Percentiles rank a stretch among this genome's conserved stretches.
Conservation (phyloP, 2,113 vertebrate species). For the Edolisoma coerulescens region DNA sequence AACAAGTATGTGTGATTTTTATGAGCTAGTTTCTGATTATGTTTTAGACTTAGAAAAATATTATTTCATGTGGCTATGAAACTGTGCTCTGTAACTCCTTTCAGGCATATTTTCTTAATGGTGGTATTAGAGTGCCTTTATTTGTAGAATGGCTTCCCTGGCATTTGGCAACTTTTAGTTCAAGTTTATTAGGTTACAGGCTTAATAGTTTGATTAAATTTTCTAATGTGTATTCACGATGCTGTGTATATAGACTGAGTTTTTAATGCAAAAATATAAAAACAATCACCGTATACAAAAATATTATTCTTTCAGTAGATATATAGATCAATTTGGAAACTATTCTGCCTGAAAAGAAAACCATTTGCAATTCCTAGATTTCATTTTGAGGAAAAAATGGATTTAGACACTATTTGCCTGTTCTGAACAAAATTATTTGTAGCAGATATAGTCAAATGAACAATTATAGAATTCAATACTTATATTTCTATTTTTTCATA, state of each 20-base stretch:
- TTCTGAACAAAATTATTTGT: neutral
- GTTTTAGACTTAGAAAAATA: constrained; percentile 26
- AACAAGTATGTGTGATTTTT: neutral
- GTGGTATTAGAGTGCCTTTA: neutral
- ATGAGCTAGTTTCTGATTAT: neutral
- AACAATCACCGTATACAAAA: neutral
- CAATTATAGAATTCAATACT: neutral
- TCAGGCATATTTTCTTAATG: constrained; percentile 5
- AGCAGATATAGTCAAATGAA: neutral
- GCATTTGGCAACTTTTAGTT: neutral
- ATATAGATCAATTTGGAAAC: neutral
- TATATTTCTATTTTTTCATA: neutral
- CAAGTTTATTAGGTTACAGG: neutral
- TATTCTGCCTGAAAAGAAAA: neutral
- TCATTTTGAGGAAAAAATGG: neutral
- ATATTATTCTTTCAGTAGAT: neutral
- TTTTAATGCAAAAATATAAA: neutral
- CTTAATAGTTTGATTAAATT: constrained; percentile 5
- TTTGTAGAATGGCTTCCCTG: neutral
- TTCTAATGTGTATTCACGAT: neutral
- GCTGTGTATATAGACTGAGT: neutral
- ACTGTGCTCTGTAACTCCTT: neutral
- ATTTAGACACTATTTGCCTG: neutral
- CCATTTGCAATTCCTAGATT: neutral
- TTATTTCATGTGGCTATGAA: constrained; percentile 1